A percentile compares a stretch with the other conserved stretches of the same genome.
Evolutionary conservation across 2,888 invertebrate species (phyloP).

Genomic region (Mactromeris polynyma): DNA sequence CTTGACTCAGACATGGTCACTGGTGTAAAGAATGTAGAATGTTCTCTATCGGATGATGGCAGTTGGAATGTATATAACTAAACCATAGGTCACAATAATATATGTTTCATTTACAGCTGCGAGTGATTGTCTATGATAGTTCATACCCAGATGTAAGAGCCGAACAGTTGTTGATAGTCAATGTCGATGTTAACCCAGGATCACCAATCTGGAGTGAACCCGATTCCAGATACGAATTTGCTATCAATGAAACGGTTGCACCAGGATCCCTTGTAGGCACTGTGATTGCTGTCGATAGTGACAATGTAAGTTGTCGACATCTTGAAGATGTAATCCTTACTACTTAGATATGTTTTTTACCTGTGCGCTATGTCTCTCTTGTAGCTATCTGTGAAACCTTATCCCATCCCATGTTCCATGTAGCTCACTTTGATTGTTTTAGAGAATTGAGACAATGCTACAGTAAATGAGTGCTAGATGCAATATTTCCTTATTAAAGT

Average conservation of each 20-base stretch:
- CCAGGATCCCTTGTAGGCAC: conserved; percentile 63
- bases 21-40: too few relatives aligned
- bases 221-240: conserved; percentile 63
- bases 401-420: background rate
- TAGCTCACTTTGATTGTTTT: background rate
- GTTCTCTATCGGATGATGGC: too few relatives aligned
- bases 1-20: too few relatives aligned
- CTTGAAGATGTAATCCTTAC: too few relatives aligned
- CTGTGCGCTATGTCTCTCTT: background rate
- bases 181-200: conserved; percentile 79
- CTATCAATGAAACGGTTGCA: conserved; percentile 76
- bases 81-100: background rate
- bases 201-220: conserved; percentile 77
- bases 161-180: conserved; percentile 76
- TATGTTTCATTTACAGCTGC: conserved; percentile 70
- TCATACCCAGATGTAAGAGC: conserved; percentile 75
- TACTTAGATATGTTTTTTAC: background rate
- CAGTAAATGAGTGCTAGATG: too few relatives aligned
- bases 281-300: conserved; percentile 76
- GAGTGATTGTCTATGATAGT: conserved; percentile 81
- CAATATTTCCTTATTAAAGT: background rate
- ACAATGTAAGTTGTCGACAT: conserved; percentile 72
- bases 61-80: too few relatives aligned
- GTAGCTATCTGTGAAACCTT: background rate
- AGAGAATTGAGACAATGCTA: background rate